Conservation (phyloP, 2,888 invertebrate species). For the Branchellion lobata region DNA sequence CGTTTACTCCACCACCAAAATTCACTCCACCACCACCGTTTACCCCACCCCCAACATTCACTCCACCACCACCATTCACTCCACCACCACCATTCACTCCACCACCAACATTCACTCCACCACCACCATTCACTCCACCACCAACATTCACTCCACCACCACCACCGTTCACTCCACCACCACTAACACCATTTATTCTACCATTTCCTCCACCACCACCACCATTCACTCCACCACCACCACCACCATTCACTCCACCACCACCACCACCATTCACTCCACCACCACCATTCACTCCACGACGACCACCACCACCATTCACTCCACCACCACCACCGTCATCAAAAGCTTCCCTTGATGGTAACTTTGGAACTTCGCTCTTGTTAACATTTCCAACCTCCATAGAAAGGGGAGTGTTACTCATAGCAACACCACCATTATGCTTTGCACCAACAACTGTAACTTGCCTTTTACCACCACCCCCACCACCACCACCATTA, state of each 20-base stretch:
- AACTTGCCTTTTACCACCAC: not conserved
- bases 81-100: not conserved
- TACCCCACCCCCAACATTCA: not conserved
- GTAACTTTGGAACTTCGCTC: no score
- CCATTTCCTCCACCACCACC: conserved; percentile 15
- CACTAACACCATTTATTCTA: conserved; percentile 17
- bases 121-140: not conserved
- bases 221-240: conserved; percentile 7
- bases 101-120: not conserved
- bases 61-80: not conserved
- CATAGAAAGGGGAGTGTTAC: no score
- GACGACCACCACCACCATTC: not conserved
- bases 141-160: not conserved
- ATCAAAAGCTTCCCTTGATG: no score
- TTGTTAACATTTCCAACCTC: no score
- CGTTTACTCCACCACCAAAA: not conserved
- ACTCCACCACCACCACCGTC: not conserved
- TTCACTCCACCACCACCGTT: not conserved
- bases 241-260: no score
- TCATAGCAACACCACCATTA: no score
- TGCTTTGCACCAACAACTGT: no score
- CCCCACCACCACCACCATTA: not conserved
- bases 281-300: conserved; percentile 3
- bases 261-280: no score
- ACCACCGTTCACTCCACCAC: not conserved